These are phyloP conservation scores for Bombus polaris DNA, from an alignment of 1,140 invertebrate species.

Conservation along the genomic window DNA sequence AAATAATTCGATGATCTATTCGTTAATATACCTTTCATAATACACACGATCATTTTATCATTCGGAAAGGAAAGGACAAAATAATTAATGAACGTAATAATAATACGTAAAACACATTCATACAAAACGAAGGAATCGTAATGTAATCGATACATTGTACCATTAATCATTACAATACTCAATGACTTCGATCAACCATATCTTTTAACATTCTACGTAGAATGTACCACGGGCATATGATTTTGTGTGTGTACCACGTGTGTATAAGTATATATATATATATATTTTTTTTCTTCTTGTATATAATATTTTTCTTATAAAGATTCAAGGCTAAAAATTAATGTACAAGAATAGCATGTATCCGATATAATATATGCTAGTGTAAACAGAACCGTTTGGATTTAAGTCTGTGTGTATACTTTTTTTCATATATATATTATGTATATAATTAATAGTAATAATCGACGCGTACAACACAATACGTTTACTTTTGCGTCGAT, in stretches of 20 bases:
- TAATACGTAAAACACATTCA: background rate
- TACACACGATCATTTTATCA: background rate
- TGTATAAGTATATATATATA: conserved; percentile 19
- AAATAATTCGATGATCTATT: conserved; percentile 29
- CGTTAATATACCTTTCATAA: background rate
- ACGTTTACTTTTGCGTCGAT: background rate
- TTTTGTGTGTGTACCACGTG: conserved; percentile 5
- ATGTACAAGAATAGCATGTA: conserved; percentile 51
- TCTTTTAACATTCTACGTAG: background rate
- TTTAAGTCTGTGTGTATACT: conserved; percentile 24
- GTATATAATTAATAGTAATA: conserved; percentile 13
- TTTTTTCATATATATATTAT: background rate
- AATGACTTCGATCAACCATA: conserved; percentile 25
- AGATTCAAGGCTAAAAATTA: conserved; percentile 53
- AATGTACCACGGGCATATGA: conserved; percentile 9
- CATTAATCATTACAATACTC: conserved; percentile 19
- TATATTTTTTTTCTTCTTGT: conserved; percentile 19
- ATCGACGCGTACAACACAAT: conserved; percentile 8
- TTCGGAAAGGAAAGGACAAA: no score
- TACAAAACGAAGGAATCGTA: conserved; percentile 6
- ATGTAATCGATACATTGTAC: background rate
- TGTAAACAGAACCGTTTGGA: conserved; percentile 40
- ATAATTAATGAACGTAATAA: background rate
- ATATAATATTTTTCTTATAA: conserved; percentile 45
- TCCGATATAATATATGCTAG: conserved; percentile 36